Evolutionary conservation across 2,888 invertebrate genomes (phyloP), one percentile per base, ranked within the genome.

Genomic region (Calliscelio sp.): DNA sequence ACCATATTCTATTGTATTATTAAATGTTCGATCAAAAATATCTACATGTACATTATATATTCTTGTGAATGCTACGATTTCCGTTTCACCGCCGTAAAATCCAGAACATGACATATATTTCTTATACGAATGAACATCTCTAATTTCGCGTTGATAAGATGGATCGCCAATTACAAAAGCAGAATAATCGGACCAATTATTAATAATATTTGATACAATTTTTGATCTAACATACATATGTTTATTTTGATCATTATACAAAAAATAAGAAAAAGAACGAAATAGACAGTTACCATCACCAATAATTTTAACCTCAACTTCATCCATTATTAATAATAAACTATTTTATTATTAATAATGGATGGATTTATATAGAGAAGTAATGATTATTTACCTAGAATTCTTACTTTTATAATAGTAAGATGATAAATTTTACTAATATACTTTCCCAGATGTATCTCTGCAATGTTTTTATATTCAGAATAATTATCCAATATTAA

Each of bases 11-110:
- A 4, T 20, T 4, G 6, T 41, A 22, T 41, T 38, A 1, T 41
- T 41, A 2, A 41, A 35, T 4, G 22, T 59, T 0, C 25, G 38
- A 41, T 41, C 20, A 41, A 20, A 63, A 63, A 63, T 16, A 24
- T 22, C 22, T 20, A 63, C 38, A 63, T 41, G 41, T 10, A 63
- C 41, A 41, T 63, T 22, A 20, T 63, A 63, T 8, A 63, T 41
- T 20, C 22, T n/a, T n/a, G 44, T n/a, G 22, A 63, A 63, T 20
- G 63, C 10, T 10, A 44, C 24, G 6, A 63, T 63, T 41, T 63
- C 63, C 0, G 53, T n/a, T 25, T 53, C 53, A 25, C 53, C 10
- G n/a, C 25, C 53, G n/a, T 53, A 53, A 6, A 11, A 11, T 10
- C 10, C 1, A 1, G 24, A 25, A 25, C 25, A 11, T 25, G 11